Conservation (phyloP, 2,797 vertebrate genomes). For the Karalla daura region DNA sequence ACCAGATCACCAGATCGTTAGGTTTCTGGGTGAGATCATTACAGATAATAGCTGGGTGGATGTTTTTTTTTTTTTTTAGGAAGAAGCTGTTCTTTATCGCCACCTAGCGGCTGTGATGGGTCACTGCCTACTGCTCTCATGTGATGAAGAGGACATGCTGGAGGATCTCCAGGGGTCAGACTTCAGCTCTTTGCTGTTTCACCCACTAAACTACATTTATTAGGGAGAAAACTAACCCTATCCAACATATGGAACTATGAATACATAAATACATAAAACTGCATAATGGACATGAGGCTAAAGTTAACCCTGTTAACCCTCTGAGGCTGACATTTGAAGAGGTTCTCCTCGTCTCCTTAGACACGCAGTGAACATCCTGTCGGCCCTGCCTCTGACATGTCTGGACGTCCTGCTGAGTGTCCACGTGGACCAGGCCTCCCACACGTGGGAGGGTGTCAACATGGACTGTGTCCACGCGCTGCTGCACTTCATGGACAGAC, state of each 20-base stretch:
- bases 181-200: background rate
- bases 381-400: slow-evolving; percentile 78
- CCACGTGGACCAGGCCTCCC: slow-evolving; percentile 57
- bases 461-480: slow-evolving; percentile 84
- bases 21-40: too few species aligned
- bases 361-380: slow-evolving; percentile 82
- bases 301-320: background rate
- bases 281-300: background rate
- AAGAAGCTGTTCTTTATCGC: slow-evolving; percentile 78
- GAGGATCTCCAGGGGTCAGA: slow-evolving; percentile 82
- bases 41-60: background rate
- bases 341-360: slow-evolving; percentile 15
- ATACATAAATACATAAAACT: too few species aligned
- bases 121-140: slow-evolving; percentile 76
- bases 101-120: slow-evolving; percentile 79
- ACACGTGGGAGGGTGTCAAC: slow-evolving; percentile 77
- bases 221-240: too few species aligned
- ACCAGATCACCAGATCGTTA: too few species aligned
- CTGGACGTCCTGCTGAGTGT: slow-evolving; percentile 80
- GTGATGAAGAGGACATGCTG: slow-evolving; percentile 70
- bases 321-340: background rate
- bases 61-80: slow-evolving; percentile 55
- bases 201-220: background rate
- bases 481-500: slow-evolving; percentile 79
- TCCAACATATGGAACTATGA: background rate